Evolutionary conservation across 2,113 vertebrate species (phyloP), one percentile per base, ranked within the genome.

Genomic region (Sebastes fasciatus): DNA sequence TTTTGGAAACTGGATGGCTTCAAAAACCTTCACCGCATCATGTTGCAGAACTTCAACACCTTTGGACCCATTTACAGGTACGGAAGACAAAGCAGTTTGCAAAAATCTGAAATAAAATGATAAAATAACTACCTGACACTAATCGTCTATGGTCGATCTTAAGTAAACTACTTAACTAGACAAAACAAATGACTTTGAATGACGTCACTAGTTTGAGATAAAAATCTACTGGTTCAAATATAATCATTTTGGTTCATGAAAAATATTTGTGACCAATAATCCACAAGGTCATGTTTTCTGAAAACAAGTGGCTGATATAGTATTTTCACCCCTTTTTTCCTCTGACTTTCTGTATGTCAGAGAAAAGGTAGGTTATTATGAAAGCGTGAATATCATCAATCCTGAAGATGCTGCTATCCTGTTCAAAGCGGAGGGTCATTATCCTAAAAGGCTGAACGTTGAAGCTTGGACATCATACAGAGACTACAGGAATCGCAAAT

Each of bases 51-150:
- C 62, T 99, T 98, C 92, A 97, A 96, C 79, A 96, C 89, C 6
- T 97, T 96, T 26, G 98, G 98, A 43, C 97, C 97, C 23, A 99
- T 99, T 88, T 99, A 98, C 95, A 97, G 98, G 98, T 98, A 94
- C 88, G 74, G 6, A 23, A 19, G 17, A 9, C 5, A 8, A 60
- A 8, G 16, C 2, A n/a, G 13, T 55, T 73, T 70, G 9, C 6
- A 16, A 54, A 19, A 5, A 8, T 45, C 2, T 14, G n/a, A 26
- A 26, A 19, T 5, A 48, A 26, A 55, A 65, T 0, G 0, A 23
- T 54, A 57, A 46, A 19, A 65, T 8, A 21, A 9, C 16, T 26
- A 0, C 4, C 42, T 51, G 13, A 48, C 46, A 0, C 1, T 40
- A 21, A 19, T 70, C 0, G 14, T 69, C 10, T 43, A 9, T 1